A percentile compares a stretch with the other conserved stretches of the same genome.
These are phyloP conservation scores for Rhinichthys klamathensis DNA, from an alignment of 2,113 vertebrate species.

Conservation along the genomic window DNA sequence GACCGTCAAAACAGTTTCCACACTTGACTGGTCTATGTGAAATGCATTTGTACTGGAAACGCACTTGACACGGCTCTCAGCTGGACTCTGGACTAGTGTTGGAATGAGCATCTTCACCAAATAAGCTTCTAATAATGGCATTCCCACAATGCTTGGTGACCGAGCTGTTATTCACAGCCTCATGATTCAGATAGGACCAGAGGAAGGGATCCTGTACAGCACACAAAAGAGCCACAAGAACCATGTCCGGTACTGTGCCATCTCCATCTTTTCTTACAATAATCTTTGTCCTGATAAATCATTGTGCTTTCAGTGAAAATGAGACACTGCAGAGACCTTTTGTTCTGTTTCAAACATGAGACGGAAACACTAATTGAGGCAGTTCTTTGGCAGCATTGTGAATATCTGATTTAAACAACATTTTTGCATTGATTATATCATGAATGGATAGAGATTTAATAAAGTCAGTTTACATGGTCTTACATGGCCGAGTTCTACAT, in stretches of 20 bases:
- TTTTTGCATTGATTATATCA: not conserved
- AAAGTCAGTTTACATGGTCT: not conserved
- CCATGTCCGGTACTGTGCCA: not conserved
- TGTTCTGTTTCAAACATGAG: not conserved
- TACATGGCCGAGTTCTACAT: not conserved
- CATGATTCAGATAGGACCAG: not conserved
- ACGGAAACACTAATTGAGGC: not conserved
- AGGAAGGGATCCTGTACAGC: not conserved
- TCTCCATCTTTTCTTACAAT: not conserved
- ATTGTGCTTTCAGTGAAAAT: not conserved
- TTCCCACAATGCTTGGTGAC: not conserved
- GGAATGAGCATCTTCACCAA: constrained; percentile 15
- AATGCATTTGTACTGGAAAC: constrained; percentile 18
- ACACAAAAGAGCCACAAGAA: not conserved
- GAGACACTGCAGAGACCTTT: constrained; percentile 9
- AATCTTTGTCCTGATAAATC: constrained; percentile 4
- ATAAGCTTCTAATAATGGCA: constrained; percentile 2
- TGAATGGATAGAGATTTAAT: not conserved
- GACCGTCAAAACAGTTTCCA: constrained; percentile 16
- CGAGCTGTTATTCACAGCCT: not conserved
- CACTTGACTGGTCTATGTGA: not conserved
- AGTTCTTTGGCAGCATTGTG: constrained; percentile 8
- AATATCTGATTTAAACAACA: not conserved
- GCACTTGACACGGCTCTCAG: constrained; percentile 1
- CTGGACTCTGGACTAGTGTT: not conserved